Evolutionary conservation across 2,888 invertebrate species (phyloP).

Genomic region (Metacarcinus magister): DNA sequence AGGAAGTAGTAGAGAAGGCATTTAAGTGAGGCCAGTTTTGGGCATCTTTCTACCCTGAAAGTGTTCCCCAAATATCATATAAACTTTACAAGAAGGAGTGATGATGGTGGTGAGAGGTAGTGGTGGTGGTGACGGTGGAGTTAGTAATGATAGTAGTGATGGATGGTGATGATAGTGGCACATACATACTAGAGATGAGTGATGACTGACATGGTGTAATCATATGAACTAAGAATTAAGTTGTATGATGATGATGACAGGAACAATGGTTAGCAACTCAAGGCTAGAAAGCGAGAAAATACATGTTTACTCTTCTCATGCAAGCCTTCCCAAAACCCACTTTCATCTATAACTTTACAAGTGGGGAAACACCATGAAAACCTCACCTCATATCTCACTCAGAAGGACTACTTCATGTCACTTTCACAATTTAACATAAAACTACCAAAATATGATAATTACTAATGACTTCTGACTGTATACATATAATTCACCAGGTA

Average conservation of each 20-base stretch:
- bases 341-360: background rate
- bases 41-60: constrained; percentile 34
- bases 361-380: background rate
- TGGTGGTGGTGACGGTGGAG: background rate
- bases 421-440: background rate
- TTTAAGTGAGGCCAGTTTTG: background rate
- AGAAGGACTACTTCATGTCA: background rate
- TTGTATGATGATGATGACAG: background rate
- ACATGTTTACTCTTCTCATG: background rate
- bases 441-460: background rate
- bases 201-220: background rate
- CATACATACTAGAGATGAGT: background rate
- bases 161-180: constrained; percentile 14
- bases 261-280: background rate
- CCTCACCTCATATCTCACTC: background rate
- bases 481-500: background rate
- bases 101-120: constrained; percentile 27
- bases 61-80: background rate
- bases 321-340: background rate
- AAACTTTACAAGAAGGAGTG: background rate
- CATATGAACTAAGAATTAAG: background rate
- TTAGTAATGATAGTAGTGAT: background rate
- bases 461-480: background rate
- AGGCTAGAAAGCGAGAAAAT: background rate
- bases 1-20: background rate